phyloP scores from a whole-genome alignment of 2,888 invertebrate species.

The Metacarcinus magister region DNA sequence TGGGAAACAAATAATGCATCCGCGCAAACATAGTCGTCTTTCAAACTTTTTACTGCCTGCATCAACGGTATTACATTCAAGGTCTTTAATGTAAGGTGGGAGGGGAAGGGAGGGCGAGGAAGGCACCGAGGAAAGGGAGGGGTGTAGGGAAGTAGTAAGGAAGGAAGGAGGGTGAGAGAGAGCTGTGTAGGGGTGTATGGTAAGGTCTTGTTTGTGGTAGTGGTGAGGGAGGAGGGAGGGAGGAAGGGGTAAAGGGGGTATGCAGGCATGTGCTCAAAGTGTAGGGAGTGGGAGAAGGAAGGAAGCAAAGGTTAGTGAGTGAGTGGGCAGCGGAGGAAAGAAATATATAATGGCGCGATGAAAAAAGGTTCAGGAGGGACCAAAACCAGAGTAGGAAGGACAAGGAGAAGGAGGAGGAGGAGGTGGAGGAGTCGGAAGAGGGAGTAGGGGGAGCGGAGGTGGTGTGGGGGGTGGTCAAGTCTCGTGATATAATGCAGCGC shows the following conservation, averaged over 20 bases:
- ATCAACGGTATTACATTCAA: slow-evolving; percentile 64
- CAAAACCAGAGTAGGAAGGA: slow-evolving; percentile 14
- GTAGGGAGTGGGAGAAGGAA: background rate
- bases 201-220: slow-evolving; percentile 45
- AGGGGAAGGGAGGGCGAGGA: background rate
- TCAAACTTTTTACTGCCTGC: slow-evolving; percentile 56
- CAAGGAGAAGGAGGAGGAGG: background rate
- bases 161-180: background rate
- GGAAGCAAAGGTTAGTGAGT: slow-evolving; percentile 34
- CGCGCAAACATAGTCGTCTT: slow-evolving; percentile 52
- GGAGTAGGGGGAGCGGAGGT: background rate
- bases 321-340: slow-evolving; percentile 9
- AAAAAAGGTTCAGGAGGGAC: background rate
- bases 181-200: background rate
- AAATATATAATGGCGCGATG: background rate
- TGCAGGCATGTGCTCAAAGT: background rate
- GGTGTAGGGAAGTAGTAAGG: background rate
- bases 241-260: background rate
- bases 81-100: slow-evolving; percentile 59
- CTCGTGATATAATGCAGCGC: slow-evolving; percentile 20
- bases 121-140: background rate
- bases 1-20: slow-evolving; percentile 37
- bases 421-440: background rate
- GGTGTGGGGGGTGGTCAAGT: background rate
- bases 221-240: background rate